Base-by-base conservation (phyloP, 1,140 invertebrate genomes). In the Drosophila sp. region DNA sequence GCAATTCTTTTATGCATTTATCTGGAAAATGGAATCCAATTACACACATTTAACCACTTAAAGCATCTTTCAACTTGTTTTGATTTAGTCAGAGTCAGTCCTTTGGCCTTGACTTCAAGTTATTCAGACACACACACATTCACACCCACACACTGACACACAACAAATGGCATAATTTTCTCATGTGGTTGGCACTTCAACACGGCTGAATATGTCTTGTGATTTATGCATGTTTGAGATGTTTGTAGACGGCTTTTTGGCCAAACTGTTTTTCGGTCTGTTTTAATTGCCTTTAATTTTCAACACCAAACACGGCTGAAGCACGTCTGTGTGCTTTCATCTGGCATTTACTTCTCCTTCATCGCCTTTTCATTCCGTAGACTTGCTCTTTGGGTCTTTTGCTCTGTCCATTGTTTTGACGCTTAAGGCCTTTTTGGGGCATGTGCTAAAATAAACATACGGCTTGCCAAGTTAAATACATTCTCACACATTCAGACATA, bases 271-370 rank as follows among this genome's bases (percentile, higher is more conserved):
- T 25, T 50, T 69, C 41, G 56, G 83, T 38, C 70, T 79, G 17
- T 17, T 86, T 89, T 87, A 87, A 87, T 87, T 87, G 83, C 60
- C 83, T 87, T 87, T 66, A 86, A 87, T 87, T 87, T 89, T 75
- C 79, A 89, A 83, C 83, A 77, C 72, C 76, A 75, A 63, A 35
- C 33, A 8, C 70, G 70, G 70, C 71, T 62, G 60, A 38, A 54
- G 61, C 70, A 73, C 74, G 74, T 73, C 56, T 58, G 30, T 17
- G 17, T 1, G 8, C 35, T 10, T 50, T 50, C 41, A 44, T 44
- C 41, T 44, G n/a, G 4, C 41, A 44, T 44, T 23, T 25, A 2
- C 7, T 6, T 2, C 44, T 50, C 44, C 44, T 17, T 27, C 23
- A 17, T 17, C 44, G 1, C 44, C 2, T 47, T 47, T 4, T 50